Percentiles rank a stretch among this genome's conserved stretches.
phyloP scores from a whole-genome alignment of 2,888 invertebrate species.

The Ophraella communa region DNA sequence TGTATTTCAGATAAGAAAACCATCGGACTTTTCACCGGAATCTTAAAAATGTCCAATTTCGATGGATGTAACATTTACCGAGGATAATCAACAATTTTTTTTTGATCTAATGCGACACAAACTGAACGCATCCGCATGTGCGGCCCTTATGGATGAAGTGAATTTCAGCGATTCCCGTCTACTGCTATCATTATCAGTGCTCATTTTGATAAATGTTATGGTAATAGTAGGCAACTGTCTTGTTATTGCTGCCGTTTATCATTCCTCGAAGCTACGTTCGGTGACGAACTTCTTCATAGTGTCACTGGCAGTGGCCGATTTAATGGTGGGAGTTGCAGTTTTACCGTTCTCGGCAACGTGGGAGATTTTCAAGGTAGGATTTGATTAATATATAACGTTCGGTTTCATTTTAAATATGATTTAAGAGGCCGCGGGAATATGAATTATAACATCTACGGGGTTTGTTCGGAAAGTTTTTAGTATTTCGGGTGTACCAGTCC shows the following conservation, averaged over 20 bases:
- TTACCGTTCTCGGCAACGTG: slow-evolving; percentile 95
- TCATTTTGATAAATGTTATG: slow-evolving; percentile 84
- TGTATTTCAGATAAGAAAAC: too few species aligned
- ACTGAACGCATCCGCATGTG: slow-evolving; percentile 83
- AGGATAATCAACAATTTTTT: neutral
- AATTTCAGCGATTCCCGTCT: slow-evolving; percentile 82
- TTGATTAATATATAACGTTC: neutral
- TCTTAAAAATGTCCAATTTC: too few species aligned
- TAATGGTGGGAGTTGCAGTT: slow-evolving; percentile 93
- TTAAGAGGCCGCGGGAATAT: neutral
- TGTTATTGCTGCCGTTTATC: slow-evolving; percentile 91
- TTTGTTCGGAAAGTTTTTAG: too few species aligned
- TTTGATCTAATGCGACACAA: slow-evolving; percentile 68
- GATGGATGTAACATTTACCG: neutral
- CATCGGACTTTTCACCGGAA: too few species aligned
- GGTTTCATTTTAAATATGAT: neutral
- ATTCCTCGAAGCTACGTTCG: slow-evolving; percentile 88
- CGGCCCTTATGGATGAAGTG: slow-evolving; percentile 79
- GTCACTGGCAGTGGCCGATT: slow-evolving; percentile 93
- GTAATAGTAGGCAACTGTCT: slow-evolving; percentile 91
- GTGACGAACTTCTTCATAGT: slow-evolving; percentile 98
- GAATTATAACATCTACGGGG: too few species aligned
- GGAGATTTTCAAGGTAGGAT: slow-evolving; percentile 85
- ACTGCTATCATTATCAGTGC: slow-evolving; percentile 76
- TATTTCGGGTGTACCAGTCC: too few species aligned